Percentiles rank a stretch among this genome's conserved stretches.
Evolutionary conservation across 2,888 invertebrate species (phyloP).

Genomic region (Nipponacmea schrenckii): DNA sequence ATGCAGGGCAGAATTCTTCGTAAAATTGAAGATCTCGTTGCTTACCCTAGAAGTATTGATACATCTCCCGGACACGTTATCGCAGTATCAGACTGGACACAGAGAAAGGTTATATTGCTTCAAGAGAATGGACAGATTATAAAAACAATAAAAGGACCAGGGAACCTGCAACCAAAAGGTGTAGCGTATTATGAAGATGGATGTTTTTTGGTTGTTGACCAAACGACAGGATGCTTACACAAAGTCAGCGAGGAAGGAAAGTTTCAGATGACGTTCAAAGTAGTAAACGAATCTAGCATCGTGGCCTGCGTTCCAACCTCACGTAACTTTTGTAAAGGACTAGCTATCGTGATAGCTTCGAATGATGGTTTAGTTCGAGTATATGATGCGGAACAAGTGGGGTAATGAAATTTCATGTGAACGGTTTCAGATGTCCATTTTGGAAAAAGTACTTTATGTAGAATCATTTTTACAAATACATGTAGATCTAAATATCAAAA

Average conservation of each 20-base stretch:
- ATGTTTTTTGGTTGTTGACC: constrained; percentile 7
- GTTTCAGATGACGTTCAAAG: background rate
- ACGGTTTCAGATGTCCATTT: too few species aligned
- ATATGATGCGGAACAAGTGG: background rate
- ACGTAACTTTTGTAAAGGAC: background rate
- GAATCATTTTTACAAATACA: too few species aligned
- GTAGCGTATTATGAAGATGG: constrained; percentile 7
- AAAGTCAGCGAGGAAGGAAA: background rate
- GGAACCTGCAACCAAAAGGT: constrained; percentile 7
- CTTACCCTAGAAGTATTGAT: constrained; percentile 12
- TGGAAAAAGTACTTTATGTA: too few species aligned
- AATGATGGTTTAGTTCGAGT: background rate
- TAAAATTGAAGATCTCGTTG: background rate
- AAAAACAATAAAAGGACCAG: background rate
- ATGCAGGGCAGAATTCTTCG: background rate
- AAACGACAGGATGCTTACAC: constrained; percentile 6
- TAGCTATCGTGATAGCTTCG: background rate
- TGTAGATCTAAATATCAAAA: too few species aligned
- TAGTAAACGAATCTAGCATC: background rate
- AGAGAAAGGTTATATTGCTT: constrained; percentile 8
- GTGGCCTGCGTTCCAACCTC: background rate
- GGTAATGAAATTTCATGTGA: too few species aligned
- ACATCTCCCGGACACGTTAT: constrained; percentile 4
- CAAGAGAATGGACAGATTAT: background rate
- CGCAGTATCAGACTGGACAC: constrained; percentile 18